Conservation (phyloP, 2,113 vertebrate species). For the Crotalus horridus region DNA sequence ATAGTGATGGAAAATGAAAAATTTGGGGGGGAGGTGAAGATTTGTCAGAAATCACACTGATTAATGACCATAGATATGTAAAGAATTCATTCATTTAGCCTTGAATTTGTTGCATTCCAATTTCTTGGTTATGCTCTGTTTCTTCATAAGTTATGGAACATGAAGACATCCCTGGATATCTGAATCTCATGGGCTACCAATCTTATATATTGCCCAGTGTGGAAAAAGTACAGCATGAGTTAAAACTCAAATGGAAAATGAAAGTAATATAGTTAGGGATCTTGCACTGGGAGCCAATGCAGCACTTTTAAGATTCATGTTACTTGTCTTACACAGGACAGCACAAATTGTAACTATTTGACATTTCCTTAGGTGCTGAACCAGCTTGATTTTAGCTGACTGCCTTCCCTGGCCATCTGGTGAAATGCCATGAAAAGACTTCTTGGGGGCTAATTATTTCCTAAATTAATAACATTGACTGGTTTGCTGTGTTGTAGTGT, state of each 20-base stretch:
- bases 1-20: background rate
- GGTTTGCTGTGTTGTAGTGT: slow-evolving; percentile 36
- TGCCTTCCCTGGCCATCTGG: slow-evolving; percentile 62
- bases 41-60: background rate
- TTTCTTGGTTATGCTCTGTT: background rate
- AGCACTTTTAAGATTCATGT: background rate
- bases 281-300: slow-evolving; percentile 3
- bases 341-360: slow-evolving; percentile 40
- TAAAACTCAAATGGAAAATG: background rate
- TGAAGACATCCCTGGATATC: background rate
- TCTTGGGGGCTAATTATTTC: slow-evolving; percentile 61
- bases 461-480: slow-evolving; percentile 67
- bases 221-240: background rate
- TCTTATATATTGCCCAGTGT: background rate
- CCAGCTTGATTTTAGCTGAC: slow-evolving; percentile 69
- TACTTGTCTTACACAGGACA: slow-evolving; percentile 39
- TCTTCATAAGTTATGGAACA: background rate
- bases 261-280: background rate
- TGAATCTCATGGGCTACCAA: background rate
- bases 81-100: background rate
- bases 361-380: slow-evolving; percentile 62
- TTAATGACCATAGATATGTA: background rate
- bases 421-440: slow-evolving; percentile 57
- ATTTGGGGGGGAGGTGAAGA: background rate
- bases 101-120: background rate